Conservation (phyloP, 2,797 vertebrate species). For the Gymnothorax javanicus region DNA sequence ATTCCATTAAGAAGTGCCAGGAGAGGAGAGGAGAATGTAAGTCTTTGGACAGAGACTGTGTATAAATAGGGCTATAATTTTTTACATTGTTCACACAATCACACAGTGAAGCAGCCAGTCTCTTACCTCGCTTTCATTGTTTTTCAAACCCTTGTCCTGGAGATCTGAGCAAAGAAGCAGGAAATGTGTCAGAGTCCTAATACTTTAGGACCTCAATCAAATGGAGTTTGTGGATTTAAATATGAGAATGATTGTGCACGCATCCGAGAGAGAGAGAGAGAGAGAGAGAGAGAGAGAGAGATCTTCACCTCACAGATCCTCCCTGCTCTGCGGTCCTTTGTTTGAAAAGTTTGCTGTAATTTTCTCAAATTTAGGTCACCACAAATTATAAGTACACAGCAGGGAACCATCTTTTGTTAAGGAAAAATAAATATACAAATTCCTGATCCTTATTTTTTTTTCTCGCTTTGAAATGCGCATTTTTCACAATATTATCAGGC, state of each 20-base stretch:
- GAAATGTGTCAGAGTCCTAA: too few relatives aligned
- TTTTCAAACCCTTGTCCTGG: constrained; percentile 6
- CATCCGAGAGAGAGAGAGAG: constrained; percentile 36
- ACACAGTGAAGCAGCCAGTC: too few relatives aligned
- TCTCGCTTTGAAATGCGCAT: constrained; percentile 42
- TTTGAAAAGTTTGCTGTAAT: constrained; percentile 70
- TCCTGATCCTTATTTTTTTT: constrained; percentile 38
- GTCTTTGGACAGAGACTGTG: too few relatives aligned
- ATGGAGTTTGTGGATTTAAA: constrained; percentile 61
- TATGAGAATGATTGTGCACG: constrained; percentile 43
- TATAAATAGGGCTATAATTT: too few relatives aligned
- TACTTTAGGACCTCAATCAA: constrained; percentile 40
- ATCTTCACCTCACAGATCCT: constrained; percentile 44
- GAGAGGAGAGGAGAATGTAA: too few relatives aligned
- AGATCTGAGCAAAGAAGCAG: too few relatives aligned
- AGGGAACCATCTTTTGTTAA: constrained; percentile 57
- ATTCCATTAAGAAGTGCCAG: too few relatives aligned
- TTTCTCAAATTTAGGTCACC: constrained; percentile 66
- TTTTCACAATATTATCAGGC: constrained; percentile 43
- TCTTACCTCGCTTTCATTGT: constrained; percentile 20
- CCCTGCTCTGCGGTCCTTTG: constrained; percentile 51
- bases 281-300: constrained; percentile 41
- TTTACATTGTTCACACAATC: too few relatives aligned
- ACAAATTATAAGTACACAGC: constrained; percentile 62
- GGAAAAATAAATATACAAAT: constrained; percentile 57